Percentiles rank a stretch among this genome's conserved stretches.
Conservation (phyloP, 2,888 invertebrate species). For the Bunonema sp. region DNA sequence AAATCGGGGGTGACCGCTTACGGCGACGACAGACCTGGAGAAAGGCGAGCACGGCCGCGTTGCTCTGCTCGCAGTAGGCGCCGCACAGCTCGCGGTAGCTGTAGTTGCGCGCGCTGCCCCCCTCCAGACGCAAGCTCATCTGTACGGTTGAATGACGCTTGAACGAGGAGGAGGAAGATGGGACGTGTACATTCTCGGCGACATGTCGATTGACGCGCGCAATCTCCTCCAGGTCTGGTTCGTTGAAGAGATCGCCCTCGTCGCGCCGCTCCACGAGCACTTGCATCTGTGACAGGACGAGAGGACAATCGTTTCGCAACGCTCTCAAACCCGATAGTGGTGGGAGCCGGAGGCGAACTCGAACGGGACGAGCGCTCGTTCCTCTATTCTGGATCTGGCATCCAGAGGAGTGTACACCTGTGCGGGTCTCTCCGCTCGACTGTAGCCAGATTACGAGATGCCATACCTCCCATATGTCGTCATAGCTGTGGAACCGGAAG, state of each 20-base stretch:
- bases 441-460: not conserved
- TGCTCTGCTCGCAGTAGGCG: conserved; percentile 37
- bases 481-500: conserved; percentile 25
- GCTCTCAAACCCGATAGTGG: conserved; percentile 24
- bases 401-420: conserved; percentile 30
- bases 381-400: conserved; percentile 28
- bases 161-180: too few species aligned
- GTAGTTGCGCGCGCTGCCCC: conserved; percentile 4
- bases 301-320: not conserved
- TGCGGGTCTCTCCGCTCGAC: not conserved
- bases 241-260: conserved; percentile 20
- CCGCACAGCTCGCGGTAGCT: conserved; percentile 33
- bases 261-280: conserved; percentile 32
- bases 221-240: conserved; percentile 19
- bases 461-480: conserved; percentile 12
- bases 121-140: conserved; percentile 6
- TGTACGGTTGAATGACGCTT: too few species aligned
- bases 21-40: too few species aligned
- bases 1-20: conserved; percentile 1
- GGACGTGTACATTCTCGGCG: conserved; percentile 13
- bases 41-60: conserved; percentile 29
- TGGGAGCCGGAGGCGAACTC: conserved; percentile 32
- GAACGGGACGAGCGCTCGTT: conserved; percentile 25
- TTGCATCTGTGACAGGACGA: conserved; percentile 25
- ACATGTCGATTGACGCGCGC: conserved; percentile 14